Percentiles rank a stretch among this genome's conserved stretches.
phyloP scores from a whole-genome alignment of 2,797 vertebrate species.

The Poeciliopsis presidionis region DNA sequence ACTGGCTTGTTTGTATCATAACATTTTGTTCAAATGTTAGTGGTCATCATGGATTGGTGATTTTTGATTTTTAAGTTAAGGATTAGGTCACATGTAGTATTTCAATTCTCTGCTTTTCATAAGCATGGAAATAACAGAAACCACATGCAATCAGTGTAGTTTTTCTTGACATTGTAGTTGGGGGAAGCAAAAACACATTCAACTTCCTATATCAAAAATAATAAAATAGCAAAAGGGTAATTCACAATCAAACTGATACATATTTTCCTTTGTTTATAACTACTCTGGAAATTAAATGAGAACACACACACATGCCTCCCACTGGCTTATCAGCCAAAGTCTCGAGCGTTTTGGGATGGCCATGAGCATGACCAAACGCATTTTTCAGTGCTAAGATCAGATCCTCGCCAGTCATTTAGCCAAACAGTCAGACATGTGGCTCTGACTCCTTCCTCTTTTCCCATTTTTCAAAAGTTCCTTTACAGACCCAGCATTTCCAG shows the following conservation, averaged over 20 bases:
- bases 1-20: constrained; percentile 10
- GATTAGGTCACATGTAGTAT: constrained; percentile 16
- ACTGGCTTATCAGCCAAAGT: constrained; percentile 58
- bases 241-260: not conserved
- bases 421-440: constrained; percentile 48
- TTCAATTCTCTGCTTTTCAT: constrained; percentile 17
- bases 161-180: not conserved
- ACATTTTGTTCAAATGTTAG: constrained; percentile 14
- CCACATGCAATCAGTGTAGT: constrained; percentile 1
- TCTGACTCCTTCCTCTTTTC: constrained; percentile 62
- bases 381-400: constrained; percentile 71
- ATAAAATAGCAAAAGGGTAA: not conserved
- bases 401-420: constrained; percentile 53
- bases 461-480: constrained; percentile 36
- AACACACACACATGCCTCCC: constrained; percentile 23
- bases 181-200: not conserved
- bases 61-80: constrained; percentile 26
- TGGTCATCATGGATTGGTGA: not conserved
- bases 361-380: constrained; percentile 62
- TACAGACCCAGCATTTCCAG: constrained; percentile 40
- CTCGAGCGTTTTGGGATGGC: constrained; percentile 50
- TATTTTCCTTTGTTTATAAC: constrained; percentile 7
- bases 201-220: not conserved
- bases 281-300: constrained; percentile 9
- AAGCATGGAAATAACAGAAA: constrained; percentile 28